Evolutionary conservation across 2,797 vertebrate genomes (phyloP), one percentile per base, ranked within the genome.

Genomic region (Galago senegalensis): DNA sequence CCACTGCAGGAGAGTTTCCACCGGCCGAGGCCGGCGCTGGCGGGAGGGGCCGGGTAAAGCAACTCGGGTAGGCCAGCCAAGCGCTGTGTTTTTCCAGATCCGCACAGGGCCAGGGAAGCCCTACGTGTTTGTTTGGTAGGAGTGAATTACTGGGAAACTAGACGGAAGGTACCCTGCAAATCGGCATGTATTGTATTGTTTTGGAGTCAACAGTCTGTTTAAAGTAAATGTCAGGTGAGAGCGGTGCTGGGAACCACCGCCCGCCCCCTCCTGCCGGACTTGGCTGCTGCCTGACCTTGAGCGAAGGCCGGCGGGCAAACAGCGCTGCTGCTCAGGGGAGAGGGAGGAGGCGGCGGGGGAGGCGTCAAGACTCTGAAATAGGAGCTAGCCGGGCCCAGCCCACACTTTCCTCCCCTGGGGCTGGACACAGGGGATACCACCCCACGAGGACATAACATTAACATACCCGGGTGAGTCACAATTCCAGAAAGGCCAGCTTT

Each of bases 71-170:
- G 37, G 29, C 7, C 6, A 0, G 97, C 97, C 97, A 97, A 95
- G 46, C 20, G 60, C 95, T 53, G 96, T 97, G 94, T 91, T 97
- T 97, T 97, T 97, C 96, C 97, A 97, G 91, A 49, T 91, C 91
- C 23, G 61, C 29, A 21, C 79, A 31, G 89, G 63, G 91, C 95
- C 94, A 72, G 96, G 72, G 88, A 11, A 87, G 10, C 88, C 56
- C 58, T 40, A 90, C 49, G 46, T 92, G 94, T 93, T 92, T 94
- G 85, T 77, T 85, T 25, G 77, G 69, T 87, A 60, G 72, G 40
- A 72, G 94, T 31, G 77, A 67, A 70, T 93, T 94, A 84, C 90
- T 73, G 79, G 96, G 87, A 97, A 96, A 72, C n/a, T 23, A 89
- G 93, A 83, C 86, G 72, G 86, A 96, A 97, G 91, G 81, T 67